These are phyloP conservation scores for Bombus breviceps DNA, from an alignment of 1,140 invertebrate genomes.

Conservation along the genomic window DNA sequence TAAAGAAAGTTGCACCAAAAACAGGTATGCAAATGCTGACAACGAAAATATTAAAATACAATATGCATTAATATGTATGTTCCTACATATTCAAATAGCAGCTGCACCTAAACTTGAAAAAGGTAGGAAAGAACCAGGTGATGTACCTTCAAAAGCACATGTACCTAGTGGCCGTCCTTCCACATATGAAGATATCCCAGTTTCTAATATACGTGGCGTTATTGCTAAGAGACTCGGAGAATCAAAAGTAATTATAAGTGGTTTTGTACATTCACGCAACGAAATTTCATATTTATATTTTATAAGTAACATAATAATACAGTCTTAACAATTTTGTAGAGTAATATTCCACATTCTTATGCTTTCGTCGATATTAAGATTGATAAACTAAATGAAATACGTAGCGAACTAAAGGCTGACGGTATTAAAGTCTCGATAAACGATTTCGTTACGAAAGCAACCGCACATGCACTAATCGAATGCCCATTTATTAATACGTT, in stretches of 20 bases:
- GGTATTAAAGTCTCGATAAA: constrained; percentile 95
- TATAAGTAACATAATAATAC: not conserved
- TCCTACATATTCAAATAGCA: constrained; percentile 5
- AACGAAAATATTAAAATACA: not conserved
- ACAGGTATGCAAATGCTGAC: constrained; percentile 67
- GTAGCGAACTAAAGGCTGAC: constrained; percentile 88
- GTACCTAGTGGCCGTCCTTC: constrained; percentile 61
- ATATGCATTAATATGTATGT: not conserved
- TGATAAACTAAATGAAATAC: constrained; percentile 83
- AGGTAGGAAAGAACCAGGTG: not conserved
- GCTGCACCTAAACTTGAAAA: constrained; percentile 26
- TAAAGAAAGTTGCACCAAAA: constrained; percentile 80
- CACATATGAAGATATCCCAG: constrained; percentile 90
- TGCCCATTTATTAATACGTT: constrained; percentile 94
- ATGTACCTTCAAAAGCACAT: not conserved
- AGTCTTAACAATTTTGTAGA: constrained; percentile 61
- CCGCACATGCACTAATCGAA: constrained; percentile 93
- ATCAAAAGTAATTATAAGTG: constrained; percentile 89
- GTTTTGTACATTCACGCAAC: not conserved
- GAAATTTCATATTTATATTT: constrained; percentile 24
- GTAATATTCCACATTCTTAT: constrained; percentile 98
- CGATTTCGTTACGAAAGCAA: constrained; percentile 98
- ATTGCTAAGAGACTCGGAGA: constrained; percentile 96
- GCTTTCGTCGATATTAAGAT: constrained; percentile 93
- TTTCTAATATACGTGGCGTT: constrained; percentile 93